Base-by-base conservation (phyloP, 2,888 invertebrate species). In the Deilephila porcellus region DNA sequence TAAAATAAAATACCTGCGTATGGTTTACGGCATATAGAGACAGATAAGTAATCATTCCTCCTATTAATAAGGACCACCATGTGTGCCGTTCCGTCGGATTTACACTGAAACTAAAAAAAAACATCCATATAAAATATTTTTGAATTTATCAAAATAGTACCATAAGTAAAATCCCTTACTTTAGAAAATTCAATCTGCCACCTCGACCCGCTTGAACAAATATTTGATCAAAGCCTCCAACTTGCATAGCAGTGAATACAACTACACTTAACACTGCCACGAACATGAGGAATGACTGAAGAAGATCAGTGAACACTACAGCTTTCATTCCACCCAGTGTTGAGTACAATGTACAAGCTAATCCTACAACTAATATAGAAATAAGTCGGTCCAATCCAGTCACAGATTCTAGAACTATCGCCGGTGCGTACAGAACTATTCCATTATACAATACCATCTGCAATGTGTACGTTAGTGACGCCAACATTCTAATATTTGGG, bases 321-420 rank as follows among this genome's bases (percentile, higher is more conserved):
- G 98, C 98, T 88, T 98, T 98, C 96, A 98, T 98, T 59, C 98
- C 98, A n/a, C 98, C 98, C 77, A 98, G 94, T 0, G 97, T 97
- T 0, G 98, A 98, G 84, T 98, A 98, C 86, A 98, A 97, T 0
- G 98, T 97, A 86, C 98, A 98, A 6, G 97, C 97, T 63, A 97
- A 85, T 1, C 97, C 97, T 73, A 97, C 96, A 0, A 96, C 95
- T 74, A 98, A 87, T 78, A 98, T 97, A 0, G 98, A 97, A 78
- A 96, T 93, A 52, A 96, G 88, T 90, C 96, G 96, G 76, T 96
- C 96, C 8, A 98, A 91, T 19, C 97, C 97, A 0, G 98, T 98
- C 45, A 98, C 97, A 1, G 98, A 96, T 89, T 97, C 97, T 32
- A 99, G 89, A 0, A 99, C 98, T 78, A 99, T 95, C 0, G 99